Evolutionary conservation across 2,888 invertebrate genomes (phyloP).

Genomic region (Ochropleura plecta): DNA sequence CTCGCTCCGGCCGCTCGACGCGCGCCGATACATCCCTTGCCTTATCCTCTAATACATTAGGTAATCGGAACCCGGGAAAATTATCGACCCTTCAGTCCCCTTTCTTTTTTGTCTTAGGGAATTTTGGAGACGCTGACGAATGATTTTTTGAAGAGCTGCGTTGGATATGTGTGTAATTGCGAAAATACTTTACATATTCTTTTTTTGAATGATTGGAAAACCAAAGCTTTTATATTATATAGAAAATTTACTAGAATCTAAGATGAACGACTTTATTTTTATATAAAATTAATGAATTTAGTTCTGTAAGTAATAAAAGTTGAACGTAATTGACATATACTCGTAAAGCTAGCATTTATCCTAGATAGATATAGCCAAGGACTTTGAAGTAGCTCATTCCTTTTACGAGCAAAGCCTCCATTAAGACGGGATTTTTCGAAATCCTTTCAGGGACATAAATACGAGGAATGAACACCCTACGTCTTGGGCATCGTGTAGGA

Average conservation of each 20-base stretch:
- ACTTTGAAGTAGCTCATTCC: slow-evolving; percentile 46
- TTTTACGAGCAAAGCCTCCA: slow-evolving; percentile 47
- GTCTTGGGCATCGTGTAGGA: not conserved
- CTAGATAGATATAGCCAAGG: slow-evolving; percentile 31
- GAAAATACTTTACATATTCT: not conserved
- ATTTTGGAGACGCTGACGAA: slow-evolving; percentile 37
- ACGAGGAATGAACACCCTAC: slow-evolving; percentile 4
- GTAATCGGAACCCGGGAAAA: slow-evolving; percentile 63
- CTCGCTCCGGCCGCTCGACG: slow-evolving; percentile 70
- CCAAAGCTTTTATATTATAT: slow-evolving; percentile 3
- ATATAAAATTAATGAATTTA: slow-evolving; percentile 10
- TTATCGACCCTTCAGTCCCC: slow-evolving; percentile 67
- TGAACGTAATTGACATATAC: slow-evolving; percentile 43
- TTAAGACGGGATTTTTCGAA: slow-evolving; percentile 51
- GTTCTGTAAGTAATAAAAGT: slow-evolving; percentile 25
- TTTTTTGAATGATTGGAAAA: not conserved
- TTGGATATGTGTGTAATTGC: not conserved
- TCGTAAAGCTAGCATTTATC: slow-evolving; percentile 42
- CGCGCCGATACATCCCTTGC: slow-evolving; percentile 80
- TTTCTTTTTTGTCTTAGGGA: slow-evolving; percentile 37
- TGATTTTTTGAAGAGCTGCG: slow-evolving; percentile 13
- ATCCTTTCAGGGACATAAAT: slow-evolving; percentile 44
- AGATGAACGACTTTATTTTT: slow-evolving; percentile 4
- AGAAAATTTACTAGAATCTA: not conserved
- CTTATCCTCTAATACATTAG: slow-evolving; percentile 65